Evolutionary conservation across 2,797 vertebrate species (phyloP), one percentile per base, ranked within the genome.

Genomic region (Antrozous pallidus): DNA sequence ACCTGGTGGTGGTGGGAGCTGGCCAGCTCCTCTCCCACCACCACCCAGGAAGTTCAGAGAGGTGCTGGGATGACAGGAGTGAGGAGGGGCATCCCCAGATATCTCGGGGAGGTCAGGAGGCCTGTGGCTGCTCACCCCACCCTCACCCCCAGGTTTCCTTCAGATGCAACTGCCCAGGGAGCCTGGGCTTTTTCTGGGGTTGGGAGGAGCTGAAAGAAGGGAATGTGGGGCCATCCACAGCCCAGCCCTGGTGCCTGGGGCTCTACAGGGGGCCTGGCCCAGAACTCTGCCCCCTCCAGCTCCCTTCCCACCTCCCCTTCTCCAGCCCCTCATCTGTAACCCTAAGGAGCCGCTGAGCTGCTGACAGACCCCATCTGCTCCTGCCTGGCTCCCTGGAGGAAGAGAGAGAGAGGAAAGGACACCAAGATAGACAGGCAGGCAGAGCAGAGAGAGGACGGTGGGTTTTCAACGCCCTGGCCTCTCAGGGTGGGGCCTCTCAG

Each of bases 351-450:
- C 28, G 33, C 74, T 63, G 31, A 86, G 92, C 85, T n/a, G 33
- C 74, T 51, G 74, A 93, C 94, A 47, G 61, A 18, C 70, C 45
- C 93, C 92, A 83, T 93, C 88, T 93, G 92, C 81, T 92, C 38
- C 74, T 85, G 85, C 54, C 70, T 45, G 65, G 45, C 89, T 95
- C 95, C 81, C 90, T 63, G 36, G 94, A 63, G 70, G 74, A 78
- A 78, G 24, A 40, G 18, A 81, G 54, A 47, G 13, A 84, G 20
- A n/a, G 54, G 12, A 42, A 49, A 38, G 54, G 22, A 45, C 8
- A 3, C n/a, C 24, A 22, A 63, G 73, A 26, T 56, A 67, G 74
- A 26, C 56, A 67, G 74, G 45, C 10, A 2, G 33, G 51, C 12
- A 2, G 33, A 16, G 65, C 40, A 28, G 33, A 90, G 74, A 33